These are phyloP conservation scores for Notothenia coriiceps DNA, from an alignment of 2,113 vertebrate species.

Conservation along the genomic window DNA sequence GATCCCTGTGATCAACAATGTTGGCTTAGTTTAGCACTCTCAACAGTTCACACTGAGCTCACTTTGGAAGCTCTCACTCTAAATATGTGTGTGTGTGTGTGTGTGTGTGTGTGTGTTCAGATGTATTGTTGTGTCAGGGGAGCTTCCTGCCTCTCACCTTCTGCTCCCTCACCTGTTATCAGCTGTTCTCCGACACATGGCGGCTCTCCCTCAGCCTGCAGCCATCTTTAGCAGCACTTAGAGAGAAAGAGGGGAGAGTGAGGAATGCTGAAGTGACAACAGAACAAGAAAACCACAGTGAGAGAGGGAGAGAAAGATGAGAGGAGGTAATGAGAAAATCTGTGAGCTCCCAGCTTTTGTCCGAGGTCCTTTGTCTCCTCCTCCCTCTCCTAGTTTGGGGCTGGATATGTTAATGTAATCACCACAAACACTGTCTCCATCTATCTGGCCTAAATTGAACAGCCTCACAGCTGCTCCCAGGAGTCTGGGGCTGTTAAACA, in stretches of 20 bases:
- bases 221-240: constrained; percentile 30
- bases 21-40: constrained; percentile 14
- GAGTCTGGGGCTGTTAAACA: constrained; percentile 67
- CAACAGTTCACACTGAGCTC: constrained; percentile 31
- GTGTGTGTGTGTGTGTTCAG: constrained; percentile 11
- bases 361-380: constrained; percentile 54
- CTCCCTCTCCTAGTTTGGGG: constrained; percentile 41
- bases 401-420: constrained; percentile 82
- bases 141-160: constrained; percentile 48
- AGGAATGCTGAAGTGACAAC: constrained; percentile 5
- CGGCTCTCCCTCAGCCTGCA: constrained; percentile 49
- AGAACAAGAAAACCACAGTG: constrained; percentile 7
- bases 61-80: constrained; percentile 42
- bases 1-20: constrained; percentile 39
- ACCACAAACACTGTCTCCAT: constrained; percentile 79
- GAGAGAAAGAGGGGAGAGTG: not conserved
- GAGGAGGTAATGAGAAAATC: constrained; percentile 57
- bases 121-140: constrained; percentile 35
- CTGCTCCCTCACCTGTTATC: constrained; percentile 66
- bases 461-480: constrained; percentile 72
- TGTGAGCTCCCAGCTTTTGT: constrained; percentile 54
- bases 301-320: constrained; percentile 13
- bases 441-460: constrained; percentile 80
- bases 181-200: constrained; percentile 39
- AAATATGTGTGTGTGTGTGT: not conserved